A percentile compares a stretch with the other conserved stretches of the same genome.
Evolutionary conservation across 1,140 invertebrate species (phyloP).

Genomic region (Carposina sasakii): DNA sequence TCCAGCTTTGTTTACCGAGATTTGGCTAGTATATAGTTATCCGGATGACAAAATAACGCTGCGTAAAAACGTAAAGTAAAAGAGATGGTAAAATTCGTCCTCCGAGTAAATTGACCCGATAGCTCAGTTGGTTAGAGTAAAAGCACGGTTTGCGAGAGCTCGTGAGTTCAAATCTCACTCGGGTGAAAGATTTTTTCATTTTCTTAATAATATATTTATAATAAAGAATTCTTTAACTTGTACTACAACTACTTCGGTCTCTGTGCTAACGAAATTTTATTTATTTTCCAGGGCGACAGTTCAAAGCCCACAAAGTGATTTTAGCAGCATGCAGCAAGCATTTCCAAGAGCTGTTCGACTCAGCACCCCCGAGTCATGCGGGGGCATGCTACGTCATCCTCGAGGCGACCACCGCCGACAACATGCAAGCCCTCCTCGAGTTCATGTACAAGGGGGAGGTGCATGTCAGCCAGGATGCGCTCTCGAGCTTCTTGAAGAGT

Average conservation of each 20-base stretch:
- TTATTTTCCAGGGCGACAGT: constrained; percentile 83
- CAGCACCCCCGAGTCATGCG: constrained; percentile 85
- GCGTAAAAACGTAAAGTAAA: too few relatives aligned
- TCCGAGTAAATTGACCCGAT: too few relatives aligned
- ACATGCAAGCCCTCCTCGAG: constrained; percentile 91
- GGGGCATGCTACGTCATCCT: constrained; percentile 88
- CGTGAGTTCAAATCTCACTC: too few relatives aligned
- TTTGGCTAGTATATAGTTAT: too few relatives aligned
- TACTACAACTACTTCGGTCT: neutral
- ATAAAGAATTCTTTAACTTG: too few relatives aligned
- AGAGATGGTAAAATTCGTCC: too few relatives aligned
- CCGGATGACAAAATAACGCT: too few relatives aligned
- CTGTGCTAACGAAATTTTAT: neutral
- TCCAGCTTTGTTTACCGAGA: too few relatives aligned
- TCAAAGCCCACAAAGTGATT: constrained; percentile 93
- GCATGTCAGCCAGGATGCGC: constrained; percentile 90
- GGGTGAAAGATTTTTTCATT: too few relatives aligned
- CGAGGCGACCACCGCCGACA: constrained; percentile 88
- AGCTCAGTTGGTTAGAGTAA: too few relatives aligned
- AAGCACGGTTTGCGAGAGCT: too few relatives aligned
- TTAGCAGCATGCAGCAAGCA: constrained; percentile 95
- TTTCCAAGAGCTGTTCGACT: constrained; percentile 93
- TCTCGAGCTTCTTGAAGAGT: constrained; percentile 91
- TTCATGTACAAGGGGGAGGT: constrained; percentile 96
- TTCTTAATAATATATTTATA: too few relatives aligned